phyloP scores from a whole-genome alignment of 2,113 vertebrate genomes.

The Chaetodon auriga region DNA sequence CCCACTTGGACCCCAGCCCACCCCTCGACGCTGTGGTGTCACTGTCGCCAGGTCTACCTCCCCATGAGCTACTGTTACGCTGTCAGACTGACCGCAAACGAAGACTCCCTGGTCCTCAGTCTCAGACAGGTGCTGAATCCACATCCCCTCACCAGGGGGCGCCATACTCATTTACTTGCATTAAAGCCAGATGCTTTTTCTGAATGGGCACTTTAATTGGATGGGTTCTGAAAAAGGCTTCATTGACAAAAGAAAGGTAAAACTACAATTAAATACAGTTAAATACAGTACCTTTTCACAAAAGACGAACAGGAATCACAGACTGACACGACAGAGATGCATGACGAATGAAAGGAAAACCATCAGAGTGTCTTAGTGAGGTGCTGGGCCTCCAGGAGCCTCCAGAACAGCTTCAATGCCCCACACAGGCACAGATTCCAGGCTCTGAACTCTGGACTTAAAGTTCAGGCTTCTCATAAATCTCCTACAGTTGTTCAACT shows the following conservation, averaged over 20 bases:
- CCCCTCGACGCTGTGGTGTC: slow-evolving; percentile 95
- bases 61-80: slow-evolving; percentile 98
- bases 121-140: slow-evolving; percentile 89
- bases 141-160: slow-evolving; percentile 35
- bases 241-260: background rate
- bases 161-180: background rate
- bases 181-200: background rate
- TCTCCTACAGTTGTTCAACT: background rate
- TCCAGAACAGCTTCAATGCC: background rate
- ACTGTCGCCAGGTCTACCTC: slow-evolving; percentile 97
- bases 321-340: background rate
- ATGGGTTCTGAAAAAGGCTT: background rate
- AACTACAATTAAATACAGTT: too few species aligned
- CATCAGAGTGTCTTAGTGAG: background rate
- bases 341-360: background rate
- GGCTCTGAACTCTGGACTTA: background rate
- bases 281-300: background rate
- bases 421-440: background rate
- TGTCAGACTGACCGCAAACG: slow-evolving; percentile 84
- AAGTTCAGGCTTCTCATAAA: background rate
- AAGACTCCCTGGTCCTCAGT: slow-evolving; percentile 89
- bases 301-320: background rate
- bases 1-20: slow-evolving; percentile 93
- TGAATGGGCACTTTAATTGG: background rate
- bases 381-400: background rate